Evolutionary conservation across 2,797 vertebrate species (phyloP), one percentile per base, ranked within the genome.

Genomic region (Sebastes steindachneri): DNA sequence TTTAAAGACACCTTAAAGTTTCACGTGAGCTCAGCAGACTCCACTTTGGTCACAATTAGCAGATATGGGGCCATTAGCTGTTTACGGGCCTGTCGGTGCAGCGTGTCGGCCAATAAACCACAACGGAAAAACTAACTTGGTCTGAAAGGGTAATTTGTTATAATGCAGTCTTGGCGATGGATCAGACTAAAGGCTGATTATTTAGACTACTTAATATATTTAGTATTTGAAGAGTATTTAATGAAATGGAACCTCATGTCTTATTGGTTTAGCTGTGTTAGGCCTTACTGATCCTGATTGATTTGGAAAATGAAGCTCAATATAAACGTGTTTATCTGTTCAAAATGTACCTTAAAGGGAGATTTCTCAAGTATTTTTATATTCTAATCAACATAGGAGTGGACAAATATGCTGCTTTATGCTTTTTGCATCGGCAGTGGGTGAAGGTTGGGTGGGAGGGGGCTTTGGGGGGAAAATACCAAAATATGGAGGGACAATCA

Each of bases 41-140:
- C 69, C 73, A 81, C 68, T 73, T 84, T 37, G 33, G 63, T 66
- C 64, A 60, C 68, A 80, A 84, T 86, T 79, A 87, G 64, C 62
- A 68, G 51, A 84, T 83, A 77, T 31, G 33, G 54, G 57, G 72
- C 73, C 48, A 79, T 84, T 83, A 84, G 68, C 77, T 64, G 77
- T 90, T 89, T 88, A 90, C 25, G 51, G 66, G 76, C 41, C 28
- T 1, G 29, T 77, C 81, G 68, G 75, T 53, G 82, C 17, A 79
- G 82, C 76, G 21, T 25, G 83, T 35, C 35, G 7, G 81, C 89
- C 82, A 75, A 35, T 77, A 75, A 90, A 88, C 57, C 69, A 25
- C 68, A 19, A 58, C 71, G 85, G 81, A 89, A 87, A 90, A 65
- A 85, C 31, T 51, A 70, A 75, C 35, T 29, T 37, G 51, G 48